A percentile compares a stretch with the other conserved stretches of the same genome.
Evolutionary conservation across 2,797 vertebrate species (phyloP).

Genomic region (Eulemur coronatus): DNA sequence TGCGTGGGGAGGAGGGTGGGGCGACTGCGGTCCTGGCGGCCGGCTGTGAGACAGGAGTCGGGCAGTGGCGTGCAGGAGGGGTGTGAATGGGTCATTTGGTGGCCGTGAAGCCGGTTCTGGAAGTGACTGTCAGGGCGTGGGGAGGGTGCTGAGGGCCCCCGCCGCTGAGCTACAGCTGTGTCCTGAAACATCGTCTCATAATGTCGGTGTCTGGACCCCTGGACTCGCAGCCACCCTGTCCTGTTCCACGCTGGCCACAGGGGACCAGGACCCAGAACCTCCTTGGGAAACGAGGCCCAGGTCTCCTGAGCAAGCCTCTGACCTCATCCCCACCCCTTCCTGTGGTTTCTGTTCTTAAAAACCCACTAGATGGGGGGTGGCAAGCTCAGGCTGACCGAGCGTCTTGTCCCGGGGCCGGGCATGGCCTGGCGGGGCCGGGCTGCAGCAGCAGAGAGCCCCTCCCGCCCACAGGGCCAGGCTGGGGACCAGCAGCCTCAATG

Average conservation of each 20-base stretch:
- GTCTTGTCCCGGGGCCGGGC: background rate
- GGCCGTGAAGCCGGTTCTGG: background rate
- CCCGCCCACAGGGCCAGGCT: background rate
- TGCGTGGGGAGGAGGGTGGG: background rate
- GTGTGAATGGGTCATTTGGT: background rate
- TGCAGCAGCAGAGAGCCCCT: accelerated
- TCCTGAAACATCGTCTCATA: background rate
- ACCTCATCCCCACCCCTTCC: background rate
- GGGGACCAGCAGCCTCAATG: background rate
- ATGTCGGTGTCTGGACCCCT: background rate
- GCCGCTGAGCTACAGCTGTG: background rate
- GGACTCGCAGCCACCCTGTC: background rate
- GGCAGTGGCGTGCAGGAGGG: background rate
- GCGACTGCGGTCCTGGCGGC: too few relatives aligned
- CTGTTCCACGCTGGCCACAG: background rate
- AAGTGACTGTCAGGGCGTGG: background rate
- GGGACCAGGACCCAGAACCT: background rate
- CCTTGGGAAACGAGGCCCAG: background rate
- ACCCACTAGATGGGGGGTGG: accelerated
- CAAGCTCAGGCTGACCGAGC: background rate
- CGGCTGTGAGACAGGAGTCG: background rate
- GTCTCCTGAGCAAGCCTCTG: background rate
- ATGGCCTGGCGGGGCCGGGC: background rate
- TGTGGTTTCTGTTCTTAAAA: background rate
- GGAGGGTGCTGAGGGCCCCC: background rate